Evolutionary conservation across 2,797 vertebrate species (phyloP).

Genomic region (Toxotes lorentzi): DNA sequence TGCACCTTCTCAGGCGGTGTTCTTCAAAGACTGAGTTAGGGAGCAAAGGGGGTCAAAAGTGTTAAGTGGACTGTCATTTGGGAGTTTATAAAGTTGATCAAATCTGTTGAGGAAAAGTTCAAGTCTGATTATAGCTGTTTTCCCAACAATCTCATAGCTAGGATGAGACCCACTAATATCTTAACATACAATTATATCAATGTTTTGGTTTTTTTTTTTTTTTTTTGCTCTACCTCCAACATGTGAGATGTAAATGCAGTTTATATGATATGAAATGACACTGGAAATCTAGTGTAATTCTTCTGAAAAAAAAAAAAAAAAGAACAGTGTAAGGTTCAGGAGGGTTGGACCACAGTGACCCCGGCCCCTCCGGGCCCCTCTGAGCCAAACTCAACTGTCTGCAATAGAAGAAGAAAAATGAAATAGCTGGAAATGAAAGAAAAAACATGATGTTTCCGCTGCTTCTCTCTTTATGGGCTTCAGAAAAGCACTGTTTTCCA

Average conservation of each 20-base stretch:
- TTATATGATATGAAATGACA: too few relatives aligned
- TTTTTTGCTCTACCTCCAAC: background rate
- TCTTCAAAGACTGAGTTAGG: slow-evolving; percentile 41
- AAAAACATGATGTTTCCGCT: slow-evolving; percentile 50
- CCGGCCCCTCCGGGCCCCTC: background rate
- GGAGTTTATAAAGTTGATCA: background rate
- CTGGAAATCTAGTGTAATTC: too few relatives aligned
- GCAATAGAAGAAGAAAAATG: slow-evolving; percentile 11
- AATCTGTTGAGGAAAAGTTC: background rate
- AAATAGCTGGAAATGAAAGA: slow-evolving; percentile 24
- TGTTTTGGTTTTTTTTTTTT: too few relatives aligned
- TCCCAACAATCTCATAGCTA: background rate
- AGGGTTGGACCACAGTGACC: background rate
- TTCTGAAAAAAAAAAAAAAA: too few relatives aligned
- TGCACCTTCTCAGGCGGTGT: slow-evolving; percentile 62
- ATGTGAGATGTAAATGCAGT: background rate
- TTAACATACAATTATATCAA: background rate
- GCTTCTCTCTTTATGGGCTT: slow-evolving; percentile 19
- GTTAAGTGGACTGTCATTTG: background rate
- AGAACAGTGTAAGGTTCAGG: background rate
- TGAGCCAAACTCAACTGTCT: background rate
- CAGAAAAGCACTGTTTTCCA: slow-evolving; percentile 35
- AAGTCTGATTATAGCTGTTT: background rate
- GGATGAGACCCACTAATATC: background rate
- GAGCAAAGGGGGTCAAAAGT: slow-evolving; percentile 15